A percentile compares a stretch with the other conserved stretches of the same genome.
These are phyloP conservation scores for Arctocebus calabarensis DNA, from an alignment of 2,797 vertebrate species.

Conservation along the genomic window DNA sequence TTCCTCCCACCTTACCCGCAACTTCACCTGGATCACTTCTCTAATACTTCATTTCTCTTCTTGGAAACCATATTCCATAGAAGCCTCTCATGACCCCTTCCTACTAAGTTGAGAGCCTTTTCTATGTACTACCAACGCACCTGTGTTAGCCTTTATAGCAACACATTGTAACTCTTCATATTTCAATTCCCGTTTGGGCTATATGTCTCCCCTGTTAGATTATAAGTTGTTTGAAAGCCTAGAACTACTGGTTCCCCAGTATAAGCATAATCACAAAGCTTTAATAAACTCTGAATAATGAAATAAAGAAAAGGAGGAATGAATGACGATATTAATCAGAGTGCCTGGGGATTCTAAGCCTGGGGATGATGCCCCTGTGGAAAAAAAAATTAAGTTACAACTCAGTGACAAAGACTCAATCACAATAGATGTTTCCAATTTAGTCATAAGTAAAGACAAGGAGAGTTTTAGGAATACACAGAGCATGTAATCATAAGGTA, in stretches of 20 bases:
- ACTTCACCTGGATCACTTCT: not conserved
- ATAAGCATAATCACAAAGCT: not conserved
- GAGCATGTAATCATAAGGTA: not conserved
- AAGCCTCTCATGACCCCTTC: not conserved
- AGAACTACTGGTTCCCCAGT: not conserved
- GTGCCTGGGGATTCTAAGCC: not conserved
- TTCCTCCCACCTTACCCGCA: not conserved
- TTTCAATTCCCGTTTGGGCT: not conserved
- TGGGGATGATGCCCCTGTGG: not conserved
- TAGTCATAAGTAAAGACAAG: not conserved
- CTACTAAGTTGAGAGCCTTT: not conserved
- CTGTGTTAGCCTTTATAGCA: not conserved
- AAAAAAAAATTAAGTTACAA: not conserved
- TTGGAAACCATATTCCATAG: not conserved
- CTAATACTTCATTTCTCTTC: not conserved
- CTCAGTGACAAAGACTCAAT: not conserved
- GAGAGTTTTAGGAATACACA: not conserved
- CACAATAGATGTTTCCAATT: not conserved
- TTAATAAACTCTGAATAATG: not conserved
- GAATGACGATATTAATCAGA: not conserved
- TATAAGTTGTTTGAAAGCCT: not conserved
- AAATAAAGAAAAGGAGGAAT: not conserved
- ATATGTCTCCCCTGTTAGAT: not conserved
- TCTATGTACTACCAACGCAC: not conserved
- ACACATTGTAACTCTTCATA: not conserved